Percentiles rank a stretch among this genome's conserved stretches.
phyloP scores from a whole-genome alignment of 92 coral and sea anemone species.

The Porites evermanni region DNA sequence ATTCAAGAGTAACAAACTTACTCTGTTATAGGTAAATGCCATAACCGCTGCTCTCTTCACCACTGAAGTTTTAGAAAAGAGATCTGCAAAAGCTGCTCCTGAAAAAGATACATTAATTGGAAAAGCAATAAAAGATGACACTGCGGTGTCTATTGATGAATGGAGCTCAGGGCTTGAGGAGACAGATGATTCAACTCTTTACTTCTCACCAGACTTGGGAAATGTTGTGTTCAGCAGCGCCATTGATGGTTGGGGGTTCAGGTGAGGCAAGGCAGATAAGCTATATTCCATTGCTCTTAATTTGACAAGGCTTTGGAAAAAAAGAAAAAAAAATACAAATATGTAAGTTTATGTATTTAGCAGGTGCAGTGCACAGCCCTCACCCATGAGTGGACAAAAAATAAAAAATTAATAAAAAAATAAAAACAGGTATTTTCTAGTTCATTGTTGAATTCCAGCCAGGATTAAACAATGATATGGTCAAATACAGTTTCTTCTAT shows the following conservation, averaged over 20 bases:
- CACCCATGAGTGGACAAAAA: too few species aligned
- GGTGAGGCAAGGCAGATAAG: conserved; percentile 55
- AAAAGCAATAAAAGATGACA: conserved; percentile 54
- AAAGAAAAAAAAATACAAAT: too few species aligned
- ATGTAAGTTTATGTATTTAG: too few species aligned
- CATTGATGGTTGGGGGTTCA: conserved; percentile 98
- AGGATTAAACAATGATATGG: too few species aligned
- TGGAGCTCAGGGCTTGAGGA: conserved; percentile 99
- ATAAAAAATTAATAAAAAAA: too few species aligned
- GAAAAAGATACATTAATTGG: conserved; percentile 9
- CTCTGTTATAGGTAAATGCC: conserved; percentile 82
- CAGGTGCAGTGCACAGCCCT: too few species aligned
- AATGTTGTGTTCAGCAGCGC: conserved; percentile 98
- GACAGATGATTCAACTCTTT: conserved; percentile 88
- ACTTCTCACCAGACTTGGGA: conserved; percentile 97
- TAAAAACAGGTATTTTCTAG: too few species aligned
- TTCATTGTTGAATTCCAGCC: too few species aligned
- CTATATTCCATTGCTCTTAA: not conserved
- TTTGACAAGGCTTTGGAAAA: not conserved
- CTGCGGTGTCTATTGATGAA: conserved; percentile 89
- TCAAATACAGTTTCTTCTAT: too few species aligned
- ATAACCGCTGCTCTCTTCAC: conserved; percentile 93
- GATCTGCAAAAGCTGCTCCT: conserved; percentile 50
- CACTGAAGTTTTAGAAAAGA: conserved; percentile 90
- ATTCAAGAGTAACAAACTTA: too few species aligned